Conservation (phyloP, 1,140 invertebrate species). For the Drosophila sucinea region DNA sequence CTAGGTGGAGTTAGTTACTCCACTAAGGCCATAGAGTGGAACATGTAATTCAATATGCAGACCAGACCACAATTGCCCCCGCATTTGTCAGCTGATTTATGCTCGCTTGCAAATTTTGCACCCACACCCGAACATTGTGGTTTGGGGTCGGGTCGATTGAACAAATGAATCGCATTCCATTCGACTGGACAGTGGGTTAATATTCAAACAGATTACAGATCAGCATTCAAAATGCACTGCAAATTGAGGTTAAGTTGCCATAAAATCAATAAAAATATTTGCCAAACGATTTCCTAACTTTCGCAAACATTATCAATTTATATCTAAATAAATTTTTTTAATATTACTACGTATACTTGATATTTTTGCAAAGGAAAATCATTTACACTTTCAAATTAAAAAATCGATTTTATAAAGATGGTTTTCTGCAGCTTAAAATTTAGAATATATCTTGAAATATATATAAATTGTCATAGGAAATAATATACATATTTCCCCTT, state of each 20-base stretch:
- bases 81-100: slow-evolving; percentile 76
- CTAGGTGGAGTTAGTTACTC: slow-evolving; percentile 10
- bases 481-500: no score
- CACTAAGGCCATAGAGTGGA: slow-evolving; percentile 15
- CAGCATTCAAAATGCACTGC: background rate
- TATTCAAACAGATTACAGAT: slow-evolving; percentile 12
- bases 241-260: background rate
- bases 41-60: slow-evolving; percentile 72
- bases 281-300: no score
- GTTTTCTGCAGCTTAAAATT: no score
- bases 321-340: no score
- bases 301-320: no score
- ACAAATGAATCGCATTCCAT: slow-evolving; percentile 55
- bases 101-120: slow-evolving; percentile 73
- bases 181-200: slow-evolving; percentile 47
- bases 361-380: no score
- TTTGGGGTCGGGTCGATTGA: slow-evolving; percentile 37
- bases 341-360: no score
- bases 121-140: slow-evolving; percentile 63
- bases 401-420: no score
- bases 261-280: no score
- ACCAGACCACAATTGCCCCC: slow-evolving; percentile 65
- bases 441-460: no score
- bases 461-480: no score
- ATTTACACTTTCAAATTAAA: no score